A percentile compares a stretch with the other conserved stretches of the same genome.
phyloP scores from a whole-genome alignment of 2,888 invertebrate genomes.

The Germaria angustata region DNA sequence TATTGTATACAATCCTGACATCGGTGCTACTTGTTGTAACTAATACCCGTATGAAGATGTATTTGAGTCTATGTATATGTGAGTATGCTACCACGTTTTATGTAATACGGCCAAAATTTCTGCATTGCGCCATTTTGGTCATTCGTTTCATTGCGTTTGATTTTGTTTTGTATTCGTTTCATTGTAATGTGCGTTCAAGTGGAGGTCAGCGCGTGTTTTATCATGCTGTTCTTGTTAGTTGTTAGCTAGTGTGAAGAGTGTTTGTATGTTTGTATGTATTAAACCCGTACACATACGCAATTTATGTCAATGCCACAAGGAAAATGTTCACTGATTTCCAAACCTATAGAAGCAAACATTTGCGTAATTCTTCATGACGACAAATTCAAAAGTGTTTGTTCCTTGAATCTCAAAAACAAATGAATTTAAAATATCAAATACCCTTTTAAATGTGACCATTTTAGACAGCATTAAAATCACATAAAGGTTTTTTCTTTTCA shows the following conservation, averaged over 20 bases:
- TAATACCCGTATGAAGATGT: not conserved
- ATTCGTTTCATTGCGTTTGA: slow-evolving; percentile 25
- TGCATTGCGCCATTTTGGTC: slow-evolving; percentile 59
- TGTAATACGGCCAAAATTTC: slow-evolving; percentile 53
- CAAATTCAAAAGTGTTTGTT: too few relatives aligned
- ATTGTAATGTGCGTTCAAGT: not conserved
- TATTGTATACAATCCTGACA: too few relatives aligned
- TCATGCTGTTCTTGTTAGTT: not conserved
- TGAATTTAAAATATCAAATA: too few relatives aligned
- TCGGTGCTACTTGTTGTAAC: not conserved
- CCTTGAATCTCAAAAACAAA: too few relatives aligned
- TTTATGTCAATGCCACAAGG: slow-evolving; percentile 61
- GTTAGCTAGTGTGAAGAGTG: not conserved
- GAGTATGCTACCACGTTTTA: slow-evolving; percentile 29
- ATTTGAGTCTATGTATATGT: not conserved
- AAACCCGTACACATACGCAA: slow-evolving; percentile 15
- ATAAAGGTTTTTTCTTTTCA: too few relatives aligned
- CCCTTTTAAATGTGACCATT: too few relatives aligned
- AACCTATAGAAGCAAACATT: not conserved
- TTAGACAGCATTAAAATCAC: too few relatives aligned
- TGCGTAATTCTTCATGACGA: too few relatives aligned
- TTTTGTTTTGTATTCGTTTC: slow-evolving; percentile 12
- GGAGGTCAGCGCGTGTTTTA: slow-evolving; percentile 43
- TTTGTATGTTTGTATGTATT: not conserved
- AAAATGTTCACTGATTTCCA: slow-evolving; percentile 19